Evolutionary conservation across 2,797 vertebrate species (phyloP), one percentile per base, ranked within the genome.

Genomic region (Bradypodion ventrale): DNA sequence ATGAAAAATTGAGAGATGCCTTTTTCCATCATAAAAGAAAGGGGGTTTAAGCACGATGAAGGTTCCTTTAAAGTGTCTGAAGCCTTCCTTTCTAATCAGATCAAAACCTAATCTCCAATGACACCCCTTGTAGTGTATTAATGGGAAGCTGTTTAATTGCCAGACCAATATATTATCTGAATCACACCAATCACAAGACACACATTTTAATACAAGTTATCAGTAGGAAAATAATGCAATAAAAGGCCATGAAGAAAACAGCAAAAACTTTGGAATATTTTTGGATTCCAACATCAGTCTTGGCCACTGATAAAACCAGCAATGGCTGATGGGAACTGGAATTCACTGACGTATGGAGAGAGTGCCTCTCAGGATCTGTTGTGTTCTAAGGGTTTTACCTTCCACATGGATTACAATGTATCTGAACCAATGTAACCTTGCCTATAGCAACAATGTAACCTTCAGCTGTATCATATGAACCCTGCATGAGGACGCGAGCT

Each of bases 141-240:
- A 89, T 1, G 1, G 78, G 87, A 93, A 90, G 85, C 88, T 88
- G 77, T 93, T 92, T 85, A 89, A 91, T 81, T 69, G n/a, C 52
- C 1, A 21, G 82, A 80, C 93, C 82, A 8, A 89, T 93, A 23
- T 56, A 65, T 91, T 73, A 90, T 87, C 52, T 2, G 85, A 69
- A 78, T n/a, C n/a, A n/a, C n/a, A n/a, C n/a, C n/a, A n/a, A n/a
- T n/a, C n/a, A n/a, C n/a, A n/a, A n/a, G n/a, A n/a, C n/a, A n/a
- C n/a, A n/a, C n/a, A n/a, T n/a, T 84, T 88, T 89, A 27, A 46
- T 83, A 21, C 59, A 8, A 40, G 69, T 80, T 72, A 84, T 25
- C 73, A 35, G 79, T 74, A 40, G 46, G 73, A 37, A 83, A 42
- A 84, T 84, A 87, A 89, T 88, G 89, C 37, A 60, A 68, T 84